Conservation (phyloP, 2,888 invertebrate genomes). For the Chaetogeoica ovagalla region DNA sequence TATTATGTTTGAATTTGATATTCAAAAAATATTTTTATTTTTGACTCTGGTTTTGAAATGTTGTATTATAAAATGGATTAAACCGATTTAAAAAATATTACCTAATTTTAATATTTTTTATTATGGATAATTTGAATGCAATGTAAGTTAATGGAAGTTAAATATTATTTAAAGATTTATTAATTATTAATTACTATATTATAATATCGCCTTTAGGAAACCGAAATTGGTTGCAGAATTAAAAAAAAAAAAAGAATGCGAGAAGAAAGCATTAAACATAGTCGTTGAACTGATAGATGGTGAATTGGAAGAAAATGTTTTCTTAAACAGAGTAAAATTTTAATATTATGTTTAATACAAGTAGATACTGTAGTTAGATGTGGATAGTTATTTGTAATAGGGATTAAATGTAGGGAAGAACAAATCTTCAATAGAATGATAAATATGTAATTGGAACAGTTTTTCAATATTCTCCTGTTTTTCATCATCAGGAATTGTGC, state of each 20-base stretch:
- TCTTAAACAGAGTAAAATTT: conserved; percentile 61
- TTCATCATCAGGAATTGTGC: too few relatives aligned
- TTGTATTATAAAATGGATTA: too few relatives aligned
- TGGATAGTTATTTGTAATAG: too few relatives aligned
- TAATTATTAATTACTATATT: background rate
- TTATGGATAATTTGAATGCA: background rate
- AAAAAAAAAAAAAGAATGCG: conserved; percentile 73
- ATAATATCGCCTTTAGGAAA: background rate
- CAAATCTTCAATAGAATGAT: too few relatives aligned
- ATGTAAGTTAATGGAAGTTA: background rate
- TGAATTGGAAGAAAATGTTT: conserved; percentile 60
- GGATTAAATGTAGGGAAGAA: background rate
- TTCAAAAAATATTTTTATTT: too few relatives aligned
- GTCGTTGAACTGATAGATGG: conserved; percentile 75
- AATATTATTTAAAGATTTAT: background rate
- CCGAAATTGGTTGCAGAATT: background rate
- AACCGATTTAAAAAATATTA: too few relatives aligned
- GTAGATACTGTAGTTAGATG: background rate
- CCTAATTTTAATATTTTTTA: too few relatives aligned
- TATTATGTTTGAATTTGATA: too few relatives aligned
- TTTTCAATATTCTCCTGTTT: too few relatives aligned
- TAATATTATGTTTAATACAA: background rate
- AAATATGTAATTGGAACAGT: too few relatives aligned
- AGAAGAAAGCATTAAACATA: conserved; percentile 71
- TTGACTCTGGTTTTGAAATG: too few relatives aligned